Evolutionary conservation across 1,140 invertebrate species (phyloP), one percentile per base, ranked within the genome.

Genomic region (Leptinotarsa lineolata): DNA sequence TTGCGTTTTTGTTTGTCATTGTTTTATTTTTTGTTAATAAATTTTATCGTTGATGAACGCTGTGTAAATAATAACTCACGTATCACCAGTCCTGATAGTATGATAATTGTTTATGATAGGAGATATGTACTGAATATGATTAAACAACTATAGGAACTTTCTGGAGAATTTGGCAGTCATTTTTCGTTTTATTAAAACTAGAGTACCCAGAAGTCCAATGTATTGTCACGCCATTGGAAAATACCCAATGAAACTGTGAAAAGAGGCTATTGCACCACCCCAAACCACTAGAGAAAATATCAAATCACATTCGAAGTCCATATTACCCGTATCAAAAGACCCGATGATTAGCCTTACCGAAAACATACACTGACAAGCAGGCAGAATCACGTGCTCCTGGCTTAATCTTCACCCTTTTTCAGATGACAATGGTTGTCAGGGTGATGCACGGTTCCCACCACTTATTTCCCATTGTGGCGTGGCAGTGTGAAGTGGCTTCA

Each of bases 401-500:
- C 48, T 22, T 66, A 66, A 66, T 68, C 70, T 77, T 77, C 72
- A 74, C 75, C 65, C 75, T 74, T 74, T 77, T 77, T 74, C 30
- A 68, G 67, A 58, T 15, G 20, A 48, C 44, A 68, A 68, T 54
- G 67, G 67, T 68, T 68, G 72, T 72, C 68, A 70, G 73, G 69
- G 72, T 69, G 71, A 72, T 60, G 68, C 30, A 63, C 74, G 71
- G 65, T 76, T 76, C 75, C 73, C 75, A 76, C 72, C 75, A 73
- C 75, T 72, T 72, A 74, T 68, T 68, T 48, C 46, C 20, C 67
- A 68, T 68, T 68, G 67, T 68, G 67, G 46, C 46, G 59, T 58
- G 73, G 39, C 75, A 73, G 70, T 79, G 76, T 81, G 78, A 80
- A 81, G 80, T 80, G 76, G 72, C 75, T 73, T 76, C 68, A 72